Conservation (phyloP, 1,140 invertebrate species). For the Magallana ariakensis region DNA sequence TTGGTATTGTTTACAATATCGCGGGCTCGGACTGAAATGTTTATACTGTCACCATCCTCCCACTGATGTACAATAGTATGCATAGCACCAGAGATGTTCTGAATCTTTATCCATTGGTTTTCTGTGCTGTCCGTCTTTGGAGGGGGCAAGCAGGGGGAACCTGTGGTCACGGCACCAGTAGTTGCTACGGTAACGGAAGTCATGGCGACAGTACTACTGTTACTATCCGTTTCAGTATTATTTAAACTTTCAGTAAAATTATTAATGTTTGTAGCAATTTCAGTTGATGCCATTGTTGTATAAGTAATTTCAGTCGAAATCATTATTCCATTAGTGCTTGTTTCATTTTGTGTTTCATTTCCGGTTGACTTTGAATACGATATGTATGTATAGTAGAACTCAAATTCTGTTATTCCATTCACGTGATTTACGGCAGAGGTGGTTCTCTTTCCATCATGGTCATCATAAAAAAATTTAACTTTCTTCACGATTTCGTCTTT, state of each 20-base stretch:
- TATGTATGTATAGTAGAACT: background rate
- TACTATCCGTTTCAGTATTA: background rate
- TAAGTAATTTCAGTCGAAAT: background rate
- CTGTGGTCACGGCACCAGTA: background rate
- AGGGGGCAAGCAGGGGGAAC: background rate
- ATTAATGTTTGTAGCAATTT: background rate
- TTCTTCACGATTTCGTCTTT: conserved; percentile 6
- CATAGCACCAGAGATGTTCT: background rate
- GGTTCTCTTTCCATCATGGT: background rate
- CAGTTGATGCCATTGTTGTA: background rate
- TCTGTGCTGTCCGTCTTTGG: background rate
- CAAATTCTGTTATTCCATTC: conserved; percentile 19
- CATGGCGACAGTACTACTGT: too few relatives aligned
- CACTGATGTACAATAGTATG: background rate
- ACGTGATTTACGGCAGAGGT: background rate
- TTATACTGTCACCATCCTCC: conserved; percentile 17
- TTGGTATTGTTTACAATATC: background rate
- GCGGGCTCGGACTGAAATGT: background rate
- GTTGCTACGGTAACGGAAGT: background rate
- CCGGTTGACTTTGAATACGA: background rate
- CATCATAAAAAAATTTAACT: background rate
- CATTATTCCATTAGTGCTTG: background rate
- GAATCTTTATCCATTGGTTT: conserved; percentile 7
- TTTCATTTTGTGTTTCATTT: background rate
- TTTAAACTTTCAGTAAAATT: background rate